Percentiles rank a stretch among this genome's conserved stretches.
These are phyloP conservation scores for Mohoua ochrocephala DNA, from an alignment of 2,113 vertebrate genomes.

Conservation along the genomic window DNA sequence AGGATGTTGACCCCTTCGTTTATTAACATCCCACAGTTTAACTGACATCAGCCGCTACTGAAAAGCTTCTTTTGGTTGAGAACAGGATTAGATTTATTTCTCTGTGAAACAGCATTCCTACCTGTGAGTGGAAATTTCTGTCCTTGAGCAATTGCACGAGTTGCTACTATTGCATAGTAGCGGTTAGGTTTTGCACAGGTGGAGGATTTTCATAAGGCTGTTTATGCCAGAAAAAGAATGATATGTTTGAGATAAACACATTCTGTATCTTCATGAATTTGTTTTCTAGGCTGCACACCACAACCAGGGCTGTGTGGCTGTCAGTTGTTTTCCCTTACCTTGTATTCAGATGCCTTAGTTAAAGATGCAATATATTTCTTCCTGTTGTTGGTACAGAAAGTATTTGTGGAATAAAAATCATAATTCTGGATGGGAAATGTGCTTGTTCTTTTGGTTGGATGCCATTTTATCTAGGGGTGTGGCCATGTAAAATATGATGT, in stretches of 20 bases:
- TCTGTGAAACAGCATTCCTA: not conserved
- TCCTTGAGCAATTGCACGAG: not conserved
- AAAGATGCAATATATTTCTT: not conserved
- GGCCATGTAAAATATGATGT: not conserved
- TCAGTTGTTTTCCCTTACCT: not conserved
- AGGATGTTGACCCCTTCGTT: not conserved
- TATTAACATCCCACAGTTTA: not conserved
- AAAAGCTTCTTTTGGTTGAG: not conserved
- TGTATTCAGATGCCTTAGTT: not conserved
- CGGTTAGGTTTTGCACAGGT: not conserved
- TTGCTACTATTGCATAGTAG: rapidly evolving
- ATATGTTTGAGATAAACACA: not conserved
- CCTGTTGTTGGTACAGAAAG: not conserved
- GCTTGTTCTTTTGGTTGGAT: not conserved
- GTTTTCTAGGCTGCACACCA: not conserved
- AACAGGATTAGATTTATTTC: not conserved
- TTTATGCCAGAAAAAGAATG: not conserved
- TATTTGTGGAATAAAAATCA: not conserved
- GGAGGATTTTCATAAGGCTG: not conserved
- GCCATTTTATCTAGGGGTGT: not conserved
- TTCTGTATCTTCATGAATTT: not conserved
- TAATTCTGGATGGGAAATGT: not conserved
- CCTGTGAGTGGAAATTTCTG: not conserved
- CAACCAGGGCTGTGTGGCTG: not conserved
- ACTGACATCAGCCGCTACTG: not conserved